Evolutionary conservation across 2,797 vertebrate genomes (phyloP), one percentile per base, ranked within the genome.

Genomic region (Cyprinodon diabolis): DNA sequence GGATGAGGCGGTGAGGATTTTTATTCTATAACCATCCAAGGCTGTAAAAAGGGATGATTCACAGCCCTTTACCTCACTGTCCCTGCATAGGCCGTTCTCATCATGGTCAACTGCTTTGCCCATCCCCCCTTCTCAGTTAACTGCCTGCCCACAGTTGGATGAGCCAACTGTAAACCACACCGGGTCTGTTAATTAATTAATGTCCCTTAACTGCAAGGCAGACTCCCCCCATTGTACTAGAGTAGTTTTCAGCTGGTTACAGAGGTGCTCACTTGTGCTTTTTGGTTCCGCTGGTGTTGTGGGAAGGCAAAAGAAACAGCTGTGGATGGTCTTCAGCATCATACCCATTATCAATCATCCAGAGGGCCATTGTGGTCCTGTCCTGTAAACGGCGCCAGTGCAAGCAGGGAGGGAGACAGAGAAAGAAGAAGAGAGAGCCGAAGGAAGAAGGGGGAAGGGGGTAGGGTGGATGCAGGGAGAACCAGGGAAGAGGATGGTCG

Each of bases 131-230:
- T 30, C 65, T 67, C 69, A 77, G 80, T 71, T 84, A 83, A 90
- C 89, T 77, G 87, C 83, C 84, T 84, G 85, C 85, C 62, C 87
- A 79, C 65, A 62, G 83, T 82, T 88, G 85, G 75, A 82, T 74
- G 71, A 89, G 84, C 84, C 51, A 84, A 85, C 89, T 94, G 95
- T 95, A 96, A 95, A 93, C 81, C 74, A 95, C 94, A 96, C 95
- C 93, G 35, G 88, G 77, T 81, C 90, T 91, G 77, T 91, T 95
- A 90, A 96, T 95, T 96, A 95, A 95, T 96, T 95, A 92, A 96
- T 94, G 93, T 82, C 69, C 79, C 87, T 83, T 84, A 85, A 90
- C 89, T 69, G 91, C 86, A 72, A 72, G 81, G 75, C 62, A 79
- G 81, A 83, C 79, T 90, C 82, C 77, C 75, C 74, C 74, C 65